phyloP scores from a whole-genome alignment of 2,797 vertebrate species.

The Myiothlypis chrysogaster region DNA sequence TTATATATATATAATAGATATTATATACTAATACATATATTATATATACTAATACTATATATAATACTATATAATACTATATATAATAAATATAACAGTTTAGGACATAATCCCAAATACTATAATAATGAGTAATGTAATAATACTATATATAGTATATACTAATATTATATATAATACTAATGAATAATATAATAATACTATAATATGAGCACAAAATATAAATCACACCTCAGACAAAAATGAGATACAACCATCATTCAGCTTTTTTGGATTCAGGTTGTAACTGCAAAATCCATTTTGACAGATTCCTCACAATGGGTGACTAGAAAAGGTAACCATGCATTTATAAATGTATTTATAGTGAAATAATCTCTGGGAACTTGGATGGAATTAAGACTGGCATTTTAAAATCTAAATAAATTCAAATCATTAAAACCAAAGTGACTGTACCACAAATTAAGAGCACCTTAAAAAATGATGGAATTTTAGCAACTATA shows the following conservation, averaged over 20 bases:
- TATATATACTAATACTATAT: too few species aligned
- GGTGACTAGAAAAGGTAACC: background rate
- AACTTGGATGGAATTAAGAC: background rate
- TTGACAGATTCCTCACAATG: background rate
- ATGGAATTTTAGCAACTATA: background rate
- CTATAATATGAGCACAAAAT: background rate
- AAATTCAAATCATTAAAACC: background rate
- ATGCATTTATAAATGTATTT: background rate
- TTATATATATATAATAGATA: too few species aligned
- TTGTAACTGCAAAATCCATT: background rate
- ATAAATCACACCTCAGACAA: background rate
- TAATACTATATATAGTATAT: background rate
- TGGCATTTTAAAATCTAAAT: background rate
- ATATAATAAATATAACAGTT: background rate
- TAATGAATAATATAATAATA: background rate
- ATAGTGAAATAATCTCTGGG: background rate
- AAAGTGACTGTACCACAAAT: background rate
- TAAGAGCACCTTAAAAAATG: background rate
- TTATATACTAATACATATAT: too few species aligned
- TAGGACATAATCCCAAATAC: background rate
- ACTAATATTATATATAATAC: background rate
- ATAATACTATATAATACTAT: too few species aligned
- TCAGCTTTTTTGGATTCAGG: background rate
- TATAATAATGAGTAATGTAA: background rate
- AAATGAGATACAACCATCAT: background rate